phyloP scores from a whole-genome alignment of 2,113 vertebrate species.

The Tachysurus fulvidraco region DNA sequence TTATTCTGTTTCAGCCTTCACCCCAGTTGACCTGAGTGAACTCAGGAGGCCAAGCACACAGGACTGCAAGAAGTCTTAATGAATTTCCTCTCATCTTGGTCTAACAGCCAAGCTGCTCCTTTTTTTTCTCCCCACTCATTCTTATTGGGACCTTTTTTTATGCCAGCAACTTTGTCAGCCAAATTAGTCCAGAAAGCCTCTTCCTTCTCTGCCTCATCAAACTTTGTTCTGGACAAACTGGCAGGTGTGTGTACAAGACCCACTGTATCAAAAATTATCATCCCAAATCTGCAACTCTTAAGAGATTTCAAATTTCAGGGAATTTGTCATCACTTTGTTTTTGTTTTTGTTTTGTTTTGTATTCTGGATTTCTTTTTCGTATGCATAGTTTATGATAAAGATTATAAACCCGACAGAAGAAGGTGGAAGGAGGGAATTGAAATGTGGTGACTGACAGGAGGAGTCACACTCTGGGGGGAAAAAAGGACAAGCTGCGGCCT shows the following conservation, averaged over 20 bases:
- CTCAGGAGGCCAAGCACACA: slow-evolving; percentile 86
- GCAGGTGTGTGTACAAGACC: slow-evolving; percentile 7
- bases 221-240: slow-evolving; percentile 32
- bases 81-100: slow-evolving; percentile 32
- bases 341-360: slow-evolving; percentile 22
- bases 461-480: slow-evolving; percentile 48
- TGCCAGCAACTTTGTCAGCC: slow-evolving; percentile 64
- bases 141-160: slow-evolving; percentile 68
- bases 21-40: slow-evolving; percentile 88
- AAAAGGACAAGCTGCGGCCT: slow-evolving; percentile 62
- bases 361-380: slow-evolving; percentile 6
- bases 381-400: slow-evolving; percentile 20
- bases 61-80: slow-evolving; percentile 90
- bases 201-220: slow-evolving; percentile 50
- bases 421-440: slow-evolving; percentile 57
- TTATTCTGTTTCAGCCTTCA: slow-evolving; percentile 78
- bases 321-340: slow-evolving; percentile 25
- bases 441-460: slow-evolving; percentile 56
- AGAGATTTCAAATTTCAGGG: slow-evolving; percentile 37
- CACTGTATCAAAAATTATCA: slow-evolving; percentile 25
- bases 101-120: slow-evolving; percentile 45
- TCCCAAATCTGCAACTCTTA: slow-evolving; percentile 21
- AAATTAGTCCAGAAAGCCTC: slow-evolving; percentile 59
- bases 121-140: slow-evolving; percentile 56
- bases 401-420: slow-evolving; percentile 52